Percentiles rank a stretch among this genome's conserved stretches.
These are phyloP conservation scores for Mastacembelus armatus DNA, from an alignment of 2,797 vertebrate genomes.

Conservation along the genomic window DNA sequence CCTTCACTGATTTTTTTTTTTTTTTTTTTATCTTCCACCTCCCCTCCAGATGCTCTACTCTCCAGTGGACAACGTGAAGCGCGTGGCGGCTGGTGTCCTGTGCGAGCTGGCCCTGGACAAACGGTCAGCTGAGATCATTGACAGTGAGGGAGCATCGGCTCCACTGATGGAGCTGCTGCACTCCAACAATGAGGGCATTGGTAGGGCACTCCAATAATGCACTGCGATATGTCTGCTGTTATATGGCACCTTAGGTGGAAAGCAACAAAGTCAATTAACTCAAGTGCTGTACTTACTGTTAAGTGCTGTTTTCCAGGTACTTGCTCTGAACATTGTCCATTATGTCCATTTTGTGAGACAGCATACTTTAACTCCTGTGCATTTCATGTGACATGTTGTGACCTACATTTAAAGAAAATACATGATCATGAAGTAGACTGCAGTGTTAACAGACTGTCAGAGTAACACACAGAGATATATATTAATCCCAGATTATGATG, in stretches of 20 bases:
- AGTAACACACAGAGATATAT: no score
- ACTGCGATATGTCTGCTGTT: conserved; percentile 18
- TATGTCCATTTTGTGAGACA: not conserved
- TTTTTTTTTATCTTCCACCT: not conserved
- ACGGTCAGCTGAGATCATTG: conserved; percentile 88
- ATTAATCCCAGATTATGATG: no score
- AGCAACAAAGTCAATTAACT: conserved; percentile 33
- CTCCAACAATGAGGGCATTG: conserved; percentile 96
- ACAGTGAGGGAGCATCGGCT: conserved; percentile 90
- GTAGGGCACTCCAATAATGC: conserved; percentile 74
- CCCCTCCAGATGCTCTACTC: conserved; percentile 92
- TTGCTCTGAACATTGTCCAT: not conserved
- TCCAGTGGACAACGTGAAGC: conserved; percentile 95
- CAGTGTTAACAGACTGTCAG: no score
- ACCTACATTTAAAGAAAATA: not conserved
- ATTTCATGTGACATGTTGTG: not conserved
- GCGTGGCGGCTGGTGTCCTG: conserved; percentile 91
- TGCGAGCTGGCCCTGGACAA: conserved; percentile 97
- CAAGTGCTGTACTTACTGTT: conserved; percentile 38
- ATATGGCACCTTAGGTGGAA: conserved; percentile 40
- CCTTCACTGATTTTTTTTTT: no score
- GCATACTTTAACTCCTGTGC: not conserved
- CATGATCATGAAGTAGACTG: not conserved
- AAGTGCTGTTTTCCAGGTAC: conserved; percentile 34
- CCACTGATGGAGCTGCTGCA: conserved; percentile 98